Conservation (phyloP, 2,888 invertebrate genomes). For the Aelia acuminata region DNA sequence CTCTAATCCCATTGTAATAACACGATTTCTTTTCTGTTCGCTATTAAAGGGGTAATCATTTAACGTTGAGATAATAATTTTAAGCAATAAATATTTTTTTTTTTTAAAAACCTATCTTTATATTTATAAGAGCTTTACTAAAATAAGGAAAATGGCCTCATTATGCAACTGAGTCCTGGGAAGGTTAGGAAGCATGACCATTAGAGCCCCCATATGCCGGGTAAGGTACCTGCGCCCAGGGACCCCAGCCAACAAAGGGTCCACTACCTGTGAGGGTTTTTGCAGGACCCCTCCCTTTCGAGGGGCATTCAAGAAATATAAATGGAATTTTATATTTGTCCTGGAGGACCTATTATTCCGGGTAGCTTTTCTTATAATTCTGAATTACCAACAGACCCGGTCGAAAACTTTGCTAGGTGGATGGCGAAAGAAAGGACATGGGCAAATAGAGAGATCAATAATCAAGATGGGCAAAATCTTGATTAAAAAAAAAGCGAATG, state of each 20-base stretch:
- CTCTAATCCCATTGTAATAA: too few species aligned
- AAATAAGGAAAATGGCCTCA: background rate
- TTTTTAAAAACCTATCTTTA: too few species aligned
- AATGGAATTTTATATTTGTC: slow-evolving; percentile 15
- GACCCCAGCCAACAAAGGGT: background rate
- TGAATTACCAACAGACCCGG: background rate
- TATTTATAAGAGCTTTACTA: background rate
- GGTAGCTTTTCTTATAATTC: background rate
- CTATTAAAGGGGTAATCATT: too few species aligned
- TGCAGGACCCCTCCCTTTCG: background rate
- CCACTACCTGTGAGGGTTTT: background rate
- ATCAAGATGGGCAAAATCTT: background rate
- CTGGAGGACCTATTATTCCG: background rate
- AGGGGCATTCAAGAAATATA: background rate
- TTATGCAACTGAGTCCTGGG: background rate
- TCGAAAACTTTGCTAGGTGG: background rate
- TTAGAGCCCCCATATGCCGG: background rate
- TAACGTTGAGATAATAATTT: too few species aligned
- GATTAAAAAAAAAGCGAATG: background rate
- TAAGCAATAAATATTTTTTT: too few species aligned
- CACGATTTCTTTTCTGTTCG: too few species aligned
- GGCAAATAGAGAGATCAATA: background rate
- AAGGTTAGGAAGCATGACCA: background rate
- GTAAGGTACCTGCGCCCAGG: background rate
- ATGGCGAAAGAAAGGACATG: background rate